These are phyloP conservation scores for Nannobrachium achirus DNA, from an alignment of 2,113 vertebrate genomes.

Conservation along the genomic window DNA sequence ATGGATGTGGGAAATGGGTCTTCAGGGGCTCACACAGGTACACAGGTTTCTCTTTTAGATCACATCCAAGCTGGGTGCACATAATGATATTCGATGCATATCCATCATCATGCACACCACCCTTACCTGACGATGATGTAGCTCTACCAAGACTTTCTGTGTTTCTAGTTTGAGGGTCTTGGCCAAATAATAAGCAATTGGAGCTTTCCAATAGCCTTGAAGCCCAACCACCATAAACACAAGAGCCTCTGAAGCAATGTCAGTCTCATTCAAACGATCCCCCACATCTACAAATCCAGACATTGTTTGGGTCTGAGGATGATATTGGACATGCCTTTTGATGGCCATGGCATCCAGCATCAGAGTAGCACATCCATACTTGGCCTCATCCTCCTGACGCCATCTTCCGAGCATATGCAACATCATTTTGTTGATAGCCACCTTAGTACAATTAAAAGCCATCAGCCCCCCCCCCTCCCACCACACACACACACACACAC, in stretches of 20 bases:
- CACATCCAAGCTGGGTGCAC: slow-evolving; percentile 41
- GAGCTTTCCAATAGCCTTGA: slow-evolving; percentile 39
- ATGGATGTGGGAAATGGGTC: slow-evolving; percentile 38
- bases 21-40: slow-evolving; percentile 9
- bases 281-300: slow-evolving; percentile 50
- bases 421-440: slow-evolving; percentile 37
- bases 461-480: no score
- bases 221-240: slow-evolving; percentile 50
- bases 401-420: slow-evolving; percentile 32
- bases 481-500: no score
- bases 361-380: slow-evolving; percentile 30
- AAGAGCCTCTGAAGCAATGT: slow-evolving; percentile 40
- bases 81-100: slow-evolving; percentile 30
- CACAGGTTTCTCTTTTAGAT: slow-evolving; percentile 28
- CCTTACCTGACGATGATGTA: slow-evolving; percentile 27
- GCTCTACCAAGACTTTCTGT: slow-evolving; percentile 30
- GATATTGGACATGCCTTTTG: slow-evolving; percentile 41
- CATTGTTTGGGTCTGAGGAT: slow-evolving; percentile 32
- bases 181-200: slow-evolving; percentile 41
- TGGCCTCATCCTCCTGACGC: slow-evolving; percentile 7
- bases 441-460: slow-evolving; percentile 22
- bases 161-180: slow-evolving; percentile 33
- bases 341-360: slow-evolving; percentile 49
- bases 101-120: slow-evolving; percentile 40
- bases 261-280: slow-evolving; percentile 21